Evolutionary conservation across 1,140 invertebrate genomes (phyloP).

Genomic region (Caenorhabditis remanei): DNA sequence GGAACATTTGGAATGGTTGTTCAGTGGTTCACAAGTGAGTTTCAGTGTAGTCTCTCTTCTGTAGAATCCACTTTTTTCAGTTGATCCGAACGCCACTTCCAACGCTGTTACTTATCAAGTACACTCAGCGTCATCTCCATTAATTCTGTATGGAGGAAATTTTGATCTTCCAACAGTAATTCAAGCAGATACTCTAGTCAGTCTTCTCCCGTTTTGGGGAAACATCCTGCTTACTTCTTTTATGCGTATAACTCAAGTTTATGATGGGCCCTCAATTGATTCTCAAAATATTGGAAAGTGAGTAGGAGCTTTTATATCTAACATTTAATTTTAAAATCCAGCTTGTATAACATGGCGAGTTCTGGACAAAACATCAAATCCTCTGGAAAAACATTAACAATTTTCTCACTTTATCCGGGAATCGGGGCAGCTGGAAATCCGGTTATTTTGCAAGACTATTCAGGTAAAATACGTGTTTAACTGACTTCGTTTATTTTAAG

Average conservation of each 20-base stretch:
- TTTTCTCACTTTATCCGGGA: background rate
- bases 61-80: background rate
- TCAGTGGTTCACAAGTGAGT: background rate
- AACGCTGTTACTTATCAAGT: background rate
- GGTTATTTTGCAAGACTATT: constrained; percentile 34
- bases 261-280: background rate
- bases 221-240: background rate
- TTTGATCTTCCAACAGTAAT: constrained; percentile 1
- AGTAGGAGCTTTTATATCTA: background rate
- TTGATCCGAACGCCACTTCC: background rate
- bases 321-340: background rate
- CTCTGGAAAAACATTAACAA: background rate
- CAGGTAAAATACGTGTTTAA: no score
- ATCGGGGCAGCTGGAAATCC: no score
- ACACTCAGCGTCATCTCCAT: background rate
- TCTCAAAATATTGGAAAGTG: constrained; percentile 15
- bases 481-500: no score
- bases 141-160: background rate
- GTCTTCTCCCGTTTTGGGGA: background rate
- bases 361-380: background rate
- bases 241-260: background rate
- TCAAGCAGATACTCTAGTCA: background rate
- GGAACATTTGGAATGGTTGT: background rate
- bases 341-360: constrained; percentile 7
- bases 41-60: background rate